Evolutionary conservation across 2,888 invertebrate species (phyloP).

Genomic region (Ochropleura plecta): DNA sequence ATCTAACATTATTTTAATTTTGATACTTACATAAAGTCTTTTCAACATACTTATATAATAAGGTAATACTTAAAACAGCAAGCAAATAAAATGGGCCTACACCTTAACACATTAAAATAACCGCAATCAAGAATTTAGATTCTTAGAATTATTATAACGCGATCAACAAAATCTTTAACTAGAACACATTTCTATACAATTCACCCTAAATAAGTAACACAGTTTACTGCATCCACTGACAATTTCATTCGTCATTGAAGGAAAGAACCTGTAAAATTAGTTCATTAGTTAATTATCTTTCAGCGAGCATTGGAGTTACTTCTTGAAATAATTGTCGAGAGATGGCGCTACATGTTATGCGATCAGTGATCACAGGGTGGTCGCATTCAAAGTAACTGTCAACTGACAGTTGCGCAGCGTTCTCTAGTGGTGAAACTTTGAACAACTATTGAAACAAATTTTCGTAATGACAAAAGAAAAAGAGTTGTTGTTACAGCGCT

Average conservation of each 20-base stretch:
- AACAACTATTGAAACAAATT: too few relatives aligned
- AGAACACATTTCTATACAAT: background rate
- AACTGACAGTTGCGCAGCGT: background rate
- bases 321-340: background rate
- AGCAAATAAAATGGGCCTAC: conserved; percentile 15
- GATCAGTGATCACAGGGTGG: background rate
- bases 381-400: background rate
- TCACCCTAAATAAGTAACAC: background rate
- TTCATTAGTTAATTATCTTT: too few relatives aligned
- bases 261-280: background rate
- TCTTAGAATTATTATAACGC: background rate
- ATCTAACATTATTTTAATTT: conserved; percentile 8
- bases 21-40: conserved; percentile 26
- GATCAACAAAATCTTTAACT: background rate
- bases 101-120: conserved; percentile 2
- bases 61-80: background rate
- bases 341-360: background rate
- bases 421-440: background rate
- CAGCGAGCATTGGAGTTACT: background rate
- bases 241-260: background rate
- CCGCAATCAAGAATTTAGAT: background rate
- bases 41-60: conserved; percentile 17
- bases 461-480: background rate
- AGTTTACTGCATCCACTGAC: background rate
- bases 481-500: too few relatives aligned